A percentile compares a stretch with the other conserved stretches of the same genome.
Conservation (phyloP, 2,888 invertebrate genomes). For the Adela reaumurella region DNA sequence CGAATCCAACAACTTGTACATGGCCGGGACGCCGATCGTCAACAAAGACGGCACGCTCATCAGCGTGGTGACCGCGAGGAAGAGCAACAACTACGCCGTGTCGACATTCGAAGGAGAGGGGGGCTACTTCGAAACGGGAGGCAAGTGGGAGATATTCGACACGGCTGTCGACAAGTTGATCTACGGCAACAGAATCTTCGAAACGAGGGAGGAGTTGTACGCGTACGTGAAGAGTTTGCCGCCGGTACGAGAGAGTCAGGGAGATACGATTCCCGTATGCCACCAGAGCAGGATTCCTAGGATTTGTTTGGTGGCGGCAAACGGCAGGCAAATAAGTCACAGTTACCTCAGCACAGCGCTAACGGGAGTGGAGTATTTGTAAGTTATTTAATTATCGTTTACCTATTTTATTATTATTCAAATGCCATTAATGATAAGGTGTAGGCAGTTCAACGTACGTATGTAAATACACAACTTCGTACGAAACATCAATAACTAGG, state of each 20-base stretch:
- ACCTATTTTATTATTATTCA: no score
- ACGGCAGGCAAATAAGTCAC: slow-evolving; percentile 30
- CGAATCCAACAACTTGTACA: slow-evolving; percentile 34
- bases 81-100: slow-evolving; percentile 40
- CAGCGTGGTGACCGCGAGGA: slow-evolving; percentile 33
- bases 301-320: slow-evolving; percentile 21
- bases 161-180: slow-evolving; percentile 17
- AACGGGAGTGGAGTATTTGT: slow-evolving; percentile 29
- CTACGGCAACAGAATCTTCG: slow-evolving; percentile 32
- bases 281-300: slow-evolving; percentile 18
- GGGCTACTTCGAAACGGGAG: slow-evolving; percentile 38
- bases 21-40: slow-evolving; percentile 37
- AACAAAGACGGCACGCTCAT: slow-evolving; percentile 28
- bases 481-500: no score
- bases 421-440: no score
- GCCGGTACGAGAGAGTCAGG: slow-evolving; percentile 11
- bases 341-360: slow-evolving; percentile 24
- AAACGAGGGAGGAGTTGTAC: slow-evolving; percentile 22
- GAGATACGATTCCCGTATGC: slow-evolving; percentile 17
- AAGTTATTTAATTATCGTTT: no score
- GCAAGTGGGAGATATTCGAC: slow-evolving; percentile 23
- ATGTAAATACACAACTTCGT: no score
- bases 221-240: slow-evolving; percentile 20
- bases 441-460: no score
- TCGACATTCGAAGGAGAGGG: slow-evolving; percentile 42